Evolutionary conservation across 2,797 vertebrate genomes (phyloP).

Genomic region (Amniataba percoides): DNA sequence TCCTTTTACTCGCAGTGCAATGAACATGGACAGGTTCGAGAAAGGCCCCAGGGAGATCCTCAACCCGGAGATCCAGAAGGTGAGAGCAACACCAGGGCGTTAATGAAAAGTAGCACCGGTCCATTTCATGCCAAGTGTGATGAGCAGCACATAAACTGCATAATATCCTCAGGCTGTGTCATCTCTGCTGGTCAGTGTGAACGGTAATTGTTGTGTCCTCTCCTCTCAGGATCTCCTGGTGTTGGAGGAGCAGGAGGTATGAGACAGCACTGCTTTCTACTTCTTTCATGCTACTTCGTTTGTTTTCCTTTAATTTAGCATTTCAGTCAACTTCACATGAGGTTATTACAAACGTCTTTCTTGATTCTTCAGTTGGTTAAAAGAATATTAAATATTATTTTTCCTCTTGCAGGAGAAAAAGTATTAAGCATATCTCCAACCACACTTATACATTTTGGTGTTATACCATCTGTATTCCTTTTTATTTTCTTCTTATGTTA

Average conservation of each 20-base stretch:
- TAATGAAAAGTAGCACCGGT: constrained; percentile 43
- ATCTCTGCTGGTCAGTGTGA: constrained; percentile 34
- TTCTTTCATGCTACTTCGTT: neutral
- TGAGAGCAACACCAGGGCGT: constrained; percentile 71
- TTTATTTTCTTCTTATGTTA: neutral
- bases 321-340: neutral
- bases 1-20: constrained; percentile 94
- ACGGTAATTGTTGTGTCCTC: constrained; percentile 49
- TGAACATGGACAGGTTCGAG: constrained; percentile 99
- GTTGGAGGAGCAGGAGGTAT: constrained; percentile 98
- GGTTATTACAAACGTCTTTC: neutral
- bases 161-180: constrained; percentile 48
- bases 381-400: neutral
- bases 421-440: neutral
- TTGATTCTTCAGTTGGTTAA: neutral
- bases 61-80: constrained; percentile 98
- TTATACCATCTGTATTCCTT: neutral
- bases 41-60: constrained; percentile 97
- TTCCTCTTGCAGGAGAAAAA: neutral
- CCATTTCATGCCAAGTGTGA: constrained; percentile 37
- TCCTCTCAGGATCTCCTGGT: constrained; percentile 94
- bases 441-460: neutral
- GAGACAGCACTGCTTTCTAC: neutral
- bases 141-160: constrained; percentile 34
- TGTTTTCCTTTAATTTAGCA: neutral